phyloP scores from a whole-genome alignment of 2,797 vertebrate genomes.

The Rallus crepitans region DNA sequence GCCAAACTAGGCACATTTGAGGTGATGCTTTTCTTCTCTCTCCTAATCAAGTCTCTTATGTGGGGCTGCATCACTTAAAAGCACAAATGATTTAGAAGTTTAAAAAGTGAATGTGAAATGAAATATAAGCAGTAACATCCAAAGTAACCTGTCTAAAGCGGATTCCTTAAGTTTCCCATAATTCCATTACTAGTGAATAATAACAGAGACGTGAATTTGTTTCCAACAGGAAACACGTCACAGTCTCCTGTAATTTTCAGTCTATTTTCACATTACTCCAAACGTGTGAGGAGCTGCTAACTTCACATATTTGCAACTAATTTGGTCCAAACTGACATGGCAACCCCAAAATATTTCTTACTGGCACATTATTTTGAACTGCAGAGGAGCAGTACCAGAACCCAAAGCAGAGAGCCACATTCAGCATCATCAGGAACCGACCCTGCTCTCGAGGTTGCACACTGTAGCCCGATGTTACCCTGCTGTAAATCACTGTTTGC shows the following conservation, averaged over 20 bases:
- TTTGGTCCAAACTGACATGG: not conserved
- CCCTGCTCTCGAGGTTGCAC: not conserved
- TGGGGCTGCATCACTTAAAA: not conserved
- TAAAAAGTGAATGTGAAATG: not conserved
- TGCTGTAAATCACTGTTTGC: not conserved
- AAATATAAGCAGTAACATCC: not conserved
- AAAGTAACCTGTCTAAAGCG: not conserved
- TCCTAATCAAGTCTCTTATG: not conserved
- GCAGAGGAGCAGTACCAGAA: not conserved
- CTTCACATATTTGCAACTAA: not conserved
- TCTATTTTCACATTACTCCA: not conserved
- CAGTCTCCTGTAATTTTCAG: not conserved
- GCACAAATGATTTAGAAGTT: not conserved
- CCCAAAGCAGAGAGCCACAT: not conserved
- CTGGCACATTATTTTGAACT: not conserved
- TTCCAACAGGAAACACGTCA: not conserved
- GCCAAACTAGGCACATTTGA: not conserved
- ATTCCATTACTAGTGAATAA: not conserved
- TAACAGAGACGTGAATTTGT: not conserved
- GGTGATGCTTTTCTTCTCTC: not conserved
- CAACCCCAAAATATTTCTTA: not conserved
- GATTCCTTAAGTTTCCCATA: not conserved
- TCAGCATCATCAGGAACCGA: not conserved
- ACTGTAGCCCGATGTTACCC: not conserved
- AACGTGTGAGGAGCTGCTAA: not conserved